Base-by-base conservation (phyloP, 2,797 vertebrate species). In the Pantherophis vulpinus region DNA sequence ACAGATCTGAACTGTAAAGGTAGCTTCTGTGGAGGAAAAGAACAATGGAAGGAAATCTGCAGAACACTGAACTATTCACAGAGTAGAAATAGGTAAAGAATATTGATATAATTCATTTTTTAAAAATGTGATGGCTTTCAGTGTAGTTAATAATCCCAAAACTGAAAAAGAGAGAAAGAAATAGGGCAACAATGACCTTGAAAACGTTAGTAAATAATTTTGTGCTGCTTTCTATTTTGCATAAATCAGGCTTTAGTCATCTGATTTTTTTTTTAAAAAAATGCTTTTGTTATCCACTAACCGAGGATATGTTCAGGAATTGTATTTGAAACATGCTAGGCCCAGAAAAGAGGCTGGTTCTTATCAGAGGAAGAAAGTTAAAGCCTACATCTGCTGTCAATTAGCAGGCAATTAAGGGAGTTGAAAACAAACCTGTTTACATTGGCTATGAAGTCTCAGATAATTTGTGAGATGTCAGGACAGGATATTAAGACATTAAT, bases 391-490 rank as follows among this genome's bases (percentile, higher is more conserved):
- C 95, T 94, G 93, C 92, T 95, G 96, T 95, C 94, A 97, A 96
- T 95, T 94, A 96, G 94, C 96, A 96, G 94, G 93, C 95, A 96
- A 96, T 96, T 96, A 97, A 95, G 94, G 96, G 96, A 96, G 95
- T 94, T 96, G 94, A 97, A 96, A 96, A 94, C 93, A 96, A 97
- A 96, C 94, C 94, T 97, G 94, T 96, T 96, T 95, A 95, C 92
- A 90, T 96, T 96, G 96, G 95, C 95, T 97, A 88, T 92, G 91
- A 94, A 97, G 96, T 93, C 87, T 94, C 90, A 92, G 94, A 96
- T 96, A 96, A 97, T 97, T 97, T 96, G 96, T 96, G 97, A 96
- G 96, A 97, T 95, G 97, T 97, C 95, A 97, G 94, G 95, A 93
- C 91, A 92, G 95, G 95, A 94, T 96, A 97, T 97, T 96, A 97